These are phyloP conservation scores for Catharus minimus DNA, from an alignment of 2,113 vertebrate species.

Conservation along the genomic window DNA sequence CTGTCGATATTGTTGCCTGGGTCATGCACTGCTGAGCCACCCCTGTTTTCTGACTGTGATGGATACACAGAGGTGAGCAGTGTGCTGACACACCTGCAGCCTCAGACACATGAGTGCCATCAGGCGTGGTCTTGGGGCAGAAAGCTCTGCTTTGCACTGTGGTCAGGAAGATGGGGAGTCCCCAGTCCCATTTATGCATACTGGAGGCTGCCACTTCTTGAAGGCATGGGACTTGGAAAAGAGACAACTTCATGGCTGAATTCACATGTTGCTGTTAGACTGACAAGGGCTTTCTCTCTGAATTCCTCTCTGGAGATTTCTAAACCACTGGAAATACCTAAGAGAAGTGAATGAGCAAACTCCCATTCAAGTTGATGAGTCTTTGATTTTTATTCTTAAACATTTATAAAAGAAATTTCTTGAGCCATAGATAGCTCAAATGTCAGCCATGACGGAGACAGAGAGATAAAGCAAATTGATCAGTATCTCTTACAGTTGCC, in stretches of 20 bases:
- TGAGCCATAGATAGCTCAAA: background rate
- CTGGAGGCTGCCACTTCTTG: background rate
- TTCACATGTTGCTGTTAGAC: background rate
- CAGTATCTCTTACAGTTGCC: background rate
- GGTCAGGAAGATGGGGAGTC: fast-evolving
- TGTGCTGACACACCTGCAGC: background rate
- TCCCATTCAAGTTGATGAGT: background rate
- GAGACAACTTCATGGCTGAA: background rate
- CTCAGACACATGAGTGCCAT: background rate
- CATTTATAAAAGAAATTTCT: background rate
- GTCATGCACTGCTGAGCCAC: background rate
- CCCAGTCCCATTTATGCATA: fast-evolving
- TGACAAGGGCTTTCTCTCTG: background rate
- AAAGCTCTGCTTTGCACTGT: background rate
- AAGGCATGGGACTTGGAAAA: background rate
- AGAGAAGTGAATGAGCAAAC: background rate
- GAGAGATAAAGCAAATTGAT: background rate
- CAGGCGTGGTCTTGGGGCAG: background rate
- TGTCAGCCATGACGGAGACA: background rate
- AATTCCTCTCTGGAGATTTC: background rate
- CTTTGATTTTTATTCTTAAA: background rate
- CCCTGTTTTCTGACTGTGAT: background rate
- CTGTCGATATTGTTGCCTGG: background rate
- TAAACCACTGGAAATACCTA: background rate
- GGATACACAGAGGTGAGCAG: fast-evolving